Evolutionary conservation across 2,113 vertebrate genomes (phyloP), one percentile per base, ranked within the genome.

Genomic region (Neolamprologus kungweensis): DNA sequence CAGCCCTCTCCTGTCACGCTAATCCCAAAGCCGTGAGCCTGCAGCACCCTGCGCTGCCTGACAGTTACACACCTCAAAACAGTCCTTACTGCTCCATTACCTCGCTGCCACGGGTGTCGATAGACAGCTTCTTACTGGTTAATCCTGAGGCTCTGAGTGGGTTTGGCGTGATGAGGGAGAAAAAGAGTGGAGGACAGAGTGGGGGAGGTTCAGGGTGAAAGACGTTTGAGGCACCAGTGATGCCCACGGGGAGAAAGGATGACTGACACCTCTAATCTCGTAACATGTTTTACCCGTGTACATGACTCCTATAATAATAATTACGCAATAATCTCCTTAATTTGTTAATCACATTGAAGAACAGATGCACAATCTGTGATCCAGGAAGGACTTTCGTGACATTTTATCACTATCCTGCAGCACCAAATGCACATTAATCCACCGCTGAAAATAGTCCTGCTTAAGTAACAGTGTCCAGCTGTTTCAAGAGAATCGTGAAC

Each of bases 51-150:
- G 26, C 47, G 5, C 53, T 4, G 80, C 63, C 80, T 85, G 93
- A 92, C 91, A 93, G 88, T 83, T 47, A 83, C 87, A 82, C 87
- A 42, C 92, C 88, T 87, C 91, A 90, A 87, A 93, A 95, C 89
- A 90, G 83, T 80, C 92, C 89, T 90, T 94, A 93, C 93, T 80
- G 91, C 91, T 92, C 90, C 94, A 95, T 94, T 94, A 95, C 65
- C 50, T 58, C 16, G 55, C 80, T 81, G 78, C 92, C 85, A 84
- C 50, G 1, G 86, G 91, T n/a, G 85, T 86, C 81, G 91, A 95
- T 83, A 93, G 95, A 93, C 89, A 80, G 60, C 84, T 86, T 88
- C 90, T 90, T 45, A 85, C 92, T 63, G 60, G 31, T 6, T 93
- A 90, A 95, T 94, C 93, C 86, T 47, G 71, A 81, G 45, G 86